Base-by-base conservation (phyloP, 2,797 vertebrate genomes). In the Lycodopsis pacificus region DNA sequence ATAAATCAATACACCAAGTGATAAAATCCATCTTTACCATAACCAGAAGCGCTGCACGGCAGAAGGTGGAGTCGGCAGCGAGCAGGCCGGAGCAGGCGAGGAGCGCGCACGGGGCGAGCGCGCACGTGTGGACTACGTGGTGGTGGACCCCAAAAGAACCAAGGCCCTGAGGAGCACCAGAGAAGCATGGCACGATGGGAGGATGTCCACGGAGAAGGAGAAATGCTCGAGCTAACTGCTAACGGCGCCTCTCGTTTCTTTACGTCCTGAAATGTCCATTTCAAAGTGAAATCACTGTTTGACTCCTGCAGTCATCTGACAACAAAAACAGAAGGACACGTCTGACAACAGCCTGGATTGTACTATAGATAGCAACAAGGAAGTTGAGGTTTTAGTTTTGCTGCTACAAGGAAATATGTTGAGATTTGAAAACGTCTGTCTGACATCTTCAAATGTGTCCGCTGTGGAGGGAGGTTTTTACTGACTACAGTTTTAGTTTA, bases 141-240 rank as follows among this genome's bases (percentile, higher is more conserved):
- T 97, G 71, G 97, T 98, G 13, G 97, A 98, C 86, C 97, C 97
- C 67, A 95, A 97, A 88, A 96, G 96, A 71, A 98, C 97, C 0
- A 92, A 96, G 69, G 97, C 97, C 17, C 94, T 98, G 85, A 97
- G 96, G 92, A 97, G 93, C 89, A 98, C 97, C 7, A 93, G 96
- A n/a, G 96, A 98, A 82, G 97, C 97, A 8, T 97, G 97, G 96
- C 97, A 97, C 32, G 97, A 97, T 0, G 97, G 96, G 30, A 93
- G 97, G 1, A 96, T 97, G 95, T 97, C 96, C 54, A 97, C 97
- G 0, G 97, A 98, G 72, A 94, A 93, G 76, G 96, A 97, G 61
- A 92, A 92, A 59, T 76, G 42, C 14, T 82, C 67, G 44, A 71
- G 44, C 62, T 0, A 57, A 30, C 19, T 32, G 3, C 10, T 20